phyloP scores from a whole-genome alignment of 2,888 invertebrate species.

The Lacanobia wlatinum region DNA sequence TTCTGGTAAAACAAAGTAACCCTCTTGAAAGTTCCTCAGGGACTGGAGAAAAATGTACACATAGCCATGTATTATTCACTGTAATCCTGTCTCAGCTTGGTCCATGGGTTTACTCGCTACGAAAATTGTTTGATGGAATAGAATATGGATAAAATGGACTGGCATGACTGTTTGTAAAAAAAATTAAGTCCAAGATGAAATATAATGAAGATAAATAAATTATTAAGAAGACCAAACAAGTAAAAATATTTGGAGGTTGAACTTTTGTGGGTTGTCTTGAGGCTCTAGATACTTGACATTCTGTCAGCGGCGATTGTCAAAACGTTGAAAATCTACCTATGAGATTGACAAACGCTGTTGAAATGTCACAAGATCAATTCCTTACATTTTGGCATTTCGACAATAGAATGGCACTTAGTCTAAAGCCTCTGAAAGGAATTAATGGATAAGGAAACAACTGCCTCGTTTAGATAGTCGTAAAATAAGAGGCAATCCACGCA shows the following conservation, averaged over 20 bases:
- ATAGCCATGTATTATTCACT: constrained; percentile 48
- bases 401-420: no score
- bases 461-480: constrained; percentile 18
- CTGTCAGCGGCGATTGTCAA: no score
- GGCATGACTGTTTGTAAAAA: neutral
- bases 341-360: no score
- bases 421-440: neutral
- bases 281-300: no score
- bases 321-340: no score
- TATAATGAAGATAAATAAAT: neutral
- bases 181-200: neutral
- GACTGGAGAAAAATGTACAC: constrained; percentile 47
- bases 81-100: constrained; percentile 18
- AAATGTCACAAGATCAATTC: no score
- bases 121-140: constrained; percentile 10
- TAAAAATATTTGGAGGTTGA: neutral
- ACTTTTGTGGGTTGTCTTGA: neutral
- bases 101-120: constrained; percentile 3
- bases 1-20: constrained; percentile 48
- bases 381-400: no score
- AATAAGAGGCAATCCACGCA: constrained; percentile 26
- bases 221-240: neutral
- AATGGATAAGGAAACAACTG: neutral
- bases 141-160: neutral
- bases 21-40: constrained; percentile 41